Conservation (phyloP, 2,113 vertebrate genomes). For the Seriola rivoliana region DNA sequence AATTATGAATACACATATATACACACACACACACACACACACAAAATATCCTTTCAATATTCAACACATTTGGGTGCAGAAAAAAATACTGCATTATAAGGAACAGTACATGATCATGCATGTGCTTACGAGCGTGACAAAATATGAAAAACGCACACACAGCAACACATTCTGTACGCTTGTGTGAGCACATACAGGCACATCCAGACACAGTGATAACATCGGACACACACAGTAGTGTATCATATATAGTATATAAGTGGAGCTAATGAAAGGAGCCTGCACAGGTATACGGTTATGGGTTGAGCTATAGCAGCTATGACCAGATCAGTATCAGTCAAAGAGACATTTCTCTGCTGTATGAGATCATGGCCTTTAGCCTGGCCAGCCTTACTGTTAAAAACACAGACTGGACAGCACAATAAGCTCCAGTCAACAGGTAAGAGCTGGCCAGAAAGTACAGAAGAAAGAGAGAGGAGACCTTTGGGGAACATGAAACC, state of each 20-base stretch:
- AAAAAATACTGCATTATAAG: background rate
- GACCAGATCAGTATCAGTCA: slow-evolving; percentile 74
- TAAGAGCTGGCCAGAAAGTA: slow-evolving; percentile 33
- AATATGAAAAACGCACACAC: slow-evolving; percentile 14
- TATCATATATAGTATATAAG: slow-evolving; percentile 48
- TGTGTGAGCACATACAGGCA: slow-evolving; percentile 16
- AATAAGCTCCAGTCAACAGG: slow-evolving; percentile 63
- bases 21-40: background rate
- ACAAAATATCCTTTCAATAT: background rate
- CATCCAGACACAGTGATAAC: slow-evolving; percentile 43
- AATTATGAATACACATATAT: background rate
- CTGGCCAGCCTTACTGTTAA: slow-evolving; percentile 29
- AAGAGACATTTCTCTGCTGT: slow-evolving; percentile 65
- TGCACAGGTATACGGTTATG: slow-evolving; percentile 59
- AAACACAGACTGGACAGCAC: slow-evolving; percentile 40
- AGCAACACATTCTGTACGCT: background rate
- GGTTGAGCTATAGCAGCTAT: slow-evolving; percentile 39
- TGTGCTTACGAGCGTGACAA: background rate
- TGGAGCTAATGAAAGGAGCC: slow-evolving; percentile 67
- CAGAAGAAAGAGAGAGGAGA: slow-evolving; percentile 1
- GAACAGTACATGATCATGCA: background rate
- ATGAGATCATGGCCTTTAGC: slow-evolving; percentile 39
- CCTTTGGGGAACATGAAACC: slow-evolving; percentile 31
- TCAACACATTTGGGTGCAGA: background rate
- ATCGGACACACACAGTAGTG: slow-evolving; percentile 51